A percentile compares a stretch with the other conserved stretches of the same genome.
phyloP scores from a whole-genome alignment of 1,140 invertebrate genomes.

The Drosophila simulans region DNA sequence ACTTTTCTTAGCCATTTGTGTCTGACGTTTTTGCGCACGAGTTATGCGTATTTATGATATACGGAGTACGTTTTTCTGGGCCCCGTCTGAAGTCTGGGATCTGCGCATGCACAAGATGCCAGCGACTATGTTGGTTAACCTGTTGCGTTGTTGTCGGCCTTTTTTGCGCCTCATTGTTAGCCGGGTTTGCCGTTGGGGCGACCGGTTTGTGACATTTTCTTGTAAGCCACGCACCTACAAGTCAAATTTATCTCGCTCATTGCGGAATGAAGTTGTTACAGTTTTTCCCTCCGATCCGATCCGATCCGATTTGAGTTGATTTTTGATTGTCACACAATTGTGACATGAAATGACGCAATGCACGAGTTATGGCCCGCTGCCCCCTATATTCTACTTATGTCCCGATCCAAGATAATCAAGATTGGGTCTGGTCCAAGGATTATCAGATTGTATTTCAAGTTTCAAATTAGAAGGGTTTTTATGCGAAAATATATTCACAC shows the following conservation, averaged over 20 bases:
- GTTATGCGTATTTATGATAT: conserved; percentile 83
- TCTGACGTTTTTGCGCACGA: conserved; percentile 81
- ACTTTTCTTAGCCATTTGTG: conserved; percentile 63
- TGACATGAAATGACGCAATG: conserved; percentile 77
- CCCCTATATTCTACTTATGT: conserved; percentile 5
- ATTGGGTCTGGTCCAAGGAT: neutral
- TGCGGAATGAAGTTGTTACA: conserved; percentile 80
- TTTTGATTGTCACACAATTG: conserved; percentile 76
- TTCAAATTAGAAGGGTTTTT: neutral
- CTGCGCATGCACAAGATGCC: conserved; percentile 56
- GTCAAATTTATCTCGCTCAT: conserved; percentile 76
- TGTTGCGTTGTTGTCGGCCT: conserved; percentile 75
- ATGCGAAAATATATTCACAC: neutral
- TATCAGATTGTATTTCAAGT: neutral
- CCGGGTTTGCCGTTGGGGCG: conserved; percentile 22
- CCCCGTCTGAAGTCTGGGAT: conserved; percentile 27
- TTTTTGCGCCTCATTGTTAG: conserved; percentile 63
- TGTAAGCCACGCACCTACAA: conserved; percentile 80
- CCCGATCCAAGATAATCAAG: conserved; percentile 31
- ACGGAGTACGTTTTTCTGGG: conserved; percentile 46
- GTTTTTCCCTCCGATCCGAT: conserved; percentile 50
- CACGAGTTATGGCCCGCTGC: conserved; percentile 27
- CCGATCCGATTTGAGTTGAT: conserved; percentile 62
- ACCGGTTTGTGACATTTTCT: conserved; percentile 80
- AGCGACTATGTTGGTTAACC: conserved; percentile 55